A percentile compares a stretch with the other conserved stretches of the same genome.
Evolutionary conservation across 2,797 vertebrate species (phyloP).

Genomic region (Balearica regulorum): DNA sequence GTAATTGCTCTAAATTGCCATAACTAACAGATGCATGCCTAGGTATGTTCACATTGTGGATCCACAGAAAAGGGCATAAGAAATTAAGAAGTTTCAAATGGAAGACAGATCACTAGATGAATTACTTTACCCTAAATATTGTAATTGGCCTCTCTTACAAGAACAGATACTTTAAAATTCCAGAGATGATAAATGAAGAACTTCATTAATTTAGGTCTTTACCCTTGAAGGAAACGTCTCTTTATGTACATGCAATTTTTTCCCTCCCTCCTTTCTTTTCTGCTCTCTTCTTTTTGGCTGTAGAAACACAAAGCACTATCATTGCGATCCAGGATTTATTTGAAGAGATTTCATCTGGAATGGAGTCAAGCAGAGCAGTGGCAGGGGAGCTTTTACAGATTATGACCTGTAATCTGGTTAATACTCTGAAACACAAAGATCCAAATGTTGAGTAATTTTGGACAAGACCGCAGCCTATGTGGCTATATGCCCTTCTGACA

Average conservation of each 20-base stretch:
- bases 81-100: conserved; percentile 66
- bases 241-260: conserved; percentile 16
- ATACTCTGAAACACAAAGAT: conserved; percentile 75
- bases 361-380: conserved; percentile 71
- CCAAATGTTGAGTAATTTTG: conserved; percentile 59
- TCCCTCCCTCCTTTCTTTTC: background rate
- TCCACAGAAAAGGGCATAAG: conserved; percentile 58
- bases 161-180: conserved; percentile 58
- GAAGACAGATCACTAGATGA: conserved; percentile 65
- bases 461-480: conserved; percentile 45
- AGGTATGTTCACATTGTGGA: conserved; percentile 60
- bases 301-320: conserved; percentile 61
- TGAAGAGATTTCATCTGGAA: conserved; percentile 78
- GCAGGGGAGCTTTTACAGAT: conserved; percentile 76
- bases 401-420: conserved; percentile 76
- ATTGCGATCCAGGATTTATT: conserved; percentile 72
- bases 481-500: conserved; percentile 9
- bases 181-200: conserved; percentile 66
- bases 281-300: conserved; percentile 24
- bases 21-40: conserved; percentile 64
- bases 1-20: conserved; percentile 69
- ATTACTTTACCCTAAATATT: conserved; percentile 73
- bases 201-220: conserved; percentile 71
- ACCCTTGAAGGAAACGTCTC: conserved; percentile 66
- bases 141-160: conserved; percentile 63